Evolutionary conservation across 2,888 invertebrate species (phyloP), one percentile per base, ranked within the genome.

Genomic region (Lathronympha strigana): DNA sequence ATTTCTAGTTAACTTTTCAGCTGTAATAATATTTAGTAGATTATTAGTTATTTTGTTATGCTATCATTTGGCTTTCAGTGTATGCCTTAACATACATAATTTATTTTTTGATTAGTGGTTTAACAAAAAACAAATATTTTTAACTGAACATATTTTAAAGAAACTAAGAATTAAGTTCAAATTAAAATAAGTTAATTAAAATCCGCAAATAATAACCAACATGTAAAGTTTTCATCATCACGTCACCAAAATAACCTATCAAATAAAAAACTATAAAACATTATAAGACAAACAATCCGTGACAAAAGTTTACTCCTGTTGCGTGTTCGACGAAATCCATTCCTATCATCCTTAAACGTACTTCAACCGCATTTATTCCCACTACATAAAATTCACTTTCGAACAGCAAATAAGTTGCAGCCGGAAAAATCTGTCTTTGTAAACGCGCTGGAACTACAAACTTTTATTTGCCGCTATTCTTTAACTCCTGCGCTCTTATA

Each of bases 301-400:
- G 82, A 84, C 88, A 83, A 83, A 89, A 88, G 84, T 88, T 88
- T 83, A 83, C 84, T 87, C 82, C 82, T 84, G 84, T 88, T 87
- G 88, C 90, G 87, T 88, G 86, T 86, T 83, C 82, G 79, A 75
- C 79, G 77, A 87, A 88, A 89, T 86, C 81, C 84, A 85, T 88
- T 88, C 82, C 78, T 74, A 71, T 80, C 76, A 78, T 71, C 69
- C 60, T 60, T 28, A 13, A 31, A 9, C 40, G 6, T 19, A 55
- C 21, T 45, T 61, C 38, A 45, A 17, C 2, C 53, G n/a, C n/a
- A 9, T n/a, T 6, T 11, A n/a, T 19, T n/a, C n/a, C n/a, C n/a
- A n/a, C n/a, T n/a, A n/a, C n/a, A n/a, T 53, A 61, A 57, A 36
- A 51, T 49, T 53, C n/a, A 53, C 23, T 45, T 54, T 62, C 13